These are phyloP conservation scores for human DNA, from an alignment of 2,113 vertebrate species.

Conservation along the genomic window GRCh38 chr7:70975501-70976000, in stretches of 20 bases:
- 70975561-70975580: background rate
- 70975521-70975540: no score
- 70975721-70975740: background rate
- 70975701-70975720: background rate
- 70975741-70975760: background rate
- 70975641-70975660: background rate
- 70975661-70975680: background rate
- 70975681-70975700: background rate
- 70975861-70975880: background rate
- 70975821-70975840: background rate
- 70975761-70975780: background rate
- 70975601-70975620: background rate
- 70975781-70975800: background rate
- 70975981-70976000: background rate
- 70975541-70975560: background rate
- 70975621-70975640: background rate
- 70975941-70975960: background rate
- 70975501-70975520: no score
- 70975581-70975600: rapidly evolving
- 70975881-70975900: background rate
- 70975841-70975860: background rate
- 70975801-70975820: background rate
- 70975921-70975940: background rate
- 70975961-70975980: background rate
- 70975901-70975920: background rate